Evolutionary conservation across 2,888 invertebrate genomes (phyloP).

Genomic region (Agapostemon virescens): DNA sequence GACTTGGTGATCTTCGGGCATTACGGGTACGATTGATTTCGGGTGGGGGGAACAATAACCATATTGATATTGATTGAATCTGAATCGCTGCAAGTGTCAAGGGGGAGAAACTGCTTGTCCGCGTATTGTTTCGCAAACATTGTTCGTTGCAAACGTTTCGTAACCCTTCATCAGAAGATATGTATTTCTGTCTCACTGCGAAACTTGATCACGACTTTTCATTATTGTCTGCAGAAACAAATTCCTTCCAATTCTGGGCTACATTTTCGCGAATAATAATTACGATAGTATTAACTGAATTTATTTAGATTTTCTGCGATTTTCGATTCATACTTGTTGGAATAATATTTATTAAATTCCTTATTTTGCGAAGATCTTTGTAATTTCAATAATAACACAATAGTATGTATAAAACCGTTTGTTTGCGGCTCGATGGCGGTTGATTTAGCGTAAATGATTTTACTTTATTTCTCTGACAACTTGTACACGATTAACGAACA

Average conservation of each 20-base stretch:
- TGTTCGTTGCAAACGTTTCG: background rate
- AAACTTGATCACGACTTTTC: background rate
- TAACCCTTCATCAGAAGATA: background rate
- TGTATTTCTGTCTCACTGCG: background rate
- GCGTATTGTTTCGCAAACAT: background rate
- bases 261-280: background rate
- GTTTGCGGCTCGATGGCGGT: no score
- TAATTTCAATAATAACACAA: no score
- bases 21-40: conserved; percentile 36
- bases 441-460: no score
- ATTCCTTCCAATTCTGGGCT: background rate
- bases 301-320: no score
- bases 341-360: no score
- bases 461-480: no score
- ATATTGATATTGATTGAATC: conserved; percentile 3
- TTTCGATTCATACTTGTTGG: no score
- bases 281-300: no score
- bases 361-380: no score
- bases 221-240: background rate
- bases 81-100: conserved; percentile 13
- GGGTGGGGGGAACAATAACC: conserved; percentile 8
- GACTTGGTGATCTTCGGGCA: conserved; percentile 69
- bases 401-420: no score
- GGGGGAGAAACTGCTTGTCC: background rate
- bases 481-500: no score